phyloP scores from a whole-genome alignment of 2,888 invertebrate genomes.

The Ferdinandea cuprea region DNA sequence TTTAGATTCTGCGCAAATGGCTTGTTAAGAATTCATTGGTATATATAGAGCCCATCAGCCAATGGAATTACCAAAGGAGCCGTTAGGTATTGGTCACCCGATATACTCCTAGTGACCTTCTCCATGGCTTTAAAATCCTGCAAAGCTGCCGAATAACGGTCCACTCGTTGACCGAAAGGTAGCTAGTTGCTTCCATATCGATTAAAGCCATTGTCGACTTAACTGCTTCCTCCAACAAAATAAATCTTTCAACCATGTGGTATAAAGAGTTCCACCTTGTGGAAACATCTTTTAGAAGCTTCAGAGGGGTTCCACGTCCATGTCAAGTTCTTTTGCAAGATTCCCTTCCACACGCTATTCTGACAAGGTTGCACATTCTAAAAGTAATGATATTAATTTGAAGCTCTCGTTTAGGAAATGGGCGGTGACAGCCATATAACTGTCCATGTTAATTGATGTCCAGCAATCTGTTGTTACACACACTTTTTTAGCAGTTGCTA shows the following conservation, averaged over 20 bases:
- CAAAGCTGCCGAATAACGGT: neutral
- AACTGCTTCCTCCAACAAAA: slow-evolving; percentile 14
- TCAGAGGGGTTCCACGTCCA: neutral
- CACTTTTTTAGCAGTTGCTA: neutral
- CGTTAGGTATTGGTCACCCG: neutral
- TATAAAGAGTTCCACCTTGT: slow-evolving; percentile 5
- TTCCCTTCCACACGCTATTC: slow-evolving; percentile 9
- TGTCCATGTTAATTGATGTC: slow-evolving; percentile 32
- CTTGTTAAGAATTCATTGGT: too few relatives aligned
- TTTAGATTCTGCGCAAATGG: too few relatives aligned
- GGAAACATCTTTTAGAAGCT: neutral
- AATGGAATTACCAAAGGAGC: neutral
- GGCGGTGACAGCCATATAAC: slow-evolving; percentile 25
- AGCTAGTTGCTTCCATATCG: neutral
- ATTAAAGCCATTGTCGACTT: slow-evolving; percentile 1
- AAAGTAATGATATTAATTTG: neutral
- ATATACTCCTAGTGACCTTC: neutral
- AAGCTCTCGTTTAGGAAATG: slow-evolving; percentile 28
- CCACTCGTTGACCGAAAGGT: slow-evolving; percentile 6
- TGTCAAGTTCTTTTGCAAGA: slow-evolving; percentile 2
- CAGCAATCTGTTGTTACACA: slow-evolving; percentile 43
- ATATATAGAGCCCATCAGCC: neutral
- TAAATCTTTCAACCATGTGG: neutral
- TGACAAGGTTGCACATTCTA: slow-evolving; percentile 10
- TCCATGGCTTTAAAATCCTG: slow-evolving; percentile 1